Base-by-base conservation (phyloP, 2,113 vertebrate species). In the Engraulis encrasicolus region DNA sequence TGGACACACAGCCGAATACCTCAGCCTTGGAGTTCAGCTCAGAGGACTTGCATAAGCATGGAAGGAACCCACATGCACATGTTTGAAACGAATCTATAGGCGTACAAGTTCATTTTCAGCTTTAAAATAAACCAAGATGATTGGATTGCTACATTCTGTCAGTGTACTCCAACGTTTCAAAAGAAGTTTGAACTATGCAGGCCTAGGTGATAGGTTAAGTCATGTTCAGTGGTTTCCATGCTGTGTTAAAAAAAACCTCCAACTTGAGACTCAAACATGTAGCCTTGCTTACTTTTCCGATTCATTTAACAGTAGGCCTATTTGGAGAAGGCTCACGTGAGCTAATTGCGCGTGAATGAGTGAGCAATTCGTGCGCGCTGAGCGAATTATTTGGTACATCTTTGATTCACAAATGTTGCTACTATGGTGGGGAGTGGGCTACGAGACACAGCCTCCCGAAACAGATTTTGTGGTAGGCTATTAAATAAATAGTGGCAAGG, bases 51-150 rank as follows among this genome's bases (percentile, higher is more conserved):
- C 77, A 77, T 50, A 78, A 54, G 58, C 84, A 66, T 78, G 61
- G 36, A 19, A 23, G 74, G 37, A 71, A 81, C 36, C 49, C 34
- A 50, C 54, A 37, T 52, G 82, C 79, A 81, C 54, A 85, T 81
- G 80, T 81, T 82, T 52, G 40, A 12, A 79, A 58, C 52, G 54
- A 27, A n/a, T n/a, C n/a, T 74, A 58, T 81, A 48, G n/a, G 50
- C 74, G 27, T 45, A 71, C 49, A 81, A 79, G 66, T 81, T 88
- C 17, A 49, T 81, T 79, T 85, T 9, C 9, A 23, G 54, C 54
- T 58, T 58, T 58, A 48, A 85, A 78, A 78, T 40, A 82, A 86
- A 86, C 52, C 86, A 88, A n/a, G 81, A 82, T 86, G 84, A 83
- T 38, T n/a, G 34, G 15, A 52, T 48, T 50, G 27, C 17, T 45